phyloP scores from a whole-genome alignment of 2,113 vertebrate genomes.

The Eretmochelys imbricata region DNA sequence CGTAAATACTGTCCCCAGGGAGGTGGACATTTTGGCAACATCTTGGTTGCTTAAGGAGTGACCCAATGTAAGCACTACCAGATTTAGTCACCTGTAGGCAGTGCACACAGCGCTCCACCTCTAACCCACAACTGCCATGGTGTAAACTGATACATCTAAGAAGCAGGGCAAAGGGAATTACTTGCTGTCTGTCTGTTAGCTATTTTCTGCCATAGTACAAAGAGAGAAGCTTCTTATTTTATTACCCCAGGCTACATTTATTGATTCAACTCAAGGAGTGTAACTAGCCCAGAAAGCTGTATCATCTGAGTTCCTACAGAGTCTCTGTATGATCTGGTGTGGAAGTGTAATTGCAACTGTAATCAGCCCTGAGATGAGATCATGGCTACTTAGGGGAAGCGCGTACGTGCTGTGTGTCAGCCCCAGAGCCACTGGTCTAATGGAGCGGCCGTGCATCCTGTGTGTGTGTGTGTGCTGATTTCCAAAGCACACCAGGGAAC shows the following conservation, averaged over 20 bases:
- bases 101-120: background rate
- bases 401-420: accelerated
- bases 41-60: background rate
- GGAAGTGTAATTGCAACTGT: background rate
- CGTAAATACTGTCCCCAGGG: background rate
- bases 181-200: background rate
- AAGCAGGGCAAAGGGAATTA: background rate
- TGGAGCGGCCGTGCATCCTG: too few relatives aligned
- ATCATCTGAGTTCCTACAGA: background rate
- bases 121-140: accelerated
- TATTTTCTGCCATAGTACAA: background rate
- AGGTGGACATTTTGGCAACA: background rate
- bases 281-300: background rate
- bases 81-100: background rate
- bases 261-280: background rate
- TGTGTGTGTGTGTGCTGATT: too few relatives aligned
- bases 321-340: background rate
- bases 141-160: background rate
- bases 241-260: background rate
- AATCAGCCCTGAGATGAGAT: background rate
- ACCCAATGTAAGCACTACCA: background rate
- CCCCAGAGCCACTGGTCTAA: background rate
- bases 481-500: too few relatives aligned
- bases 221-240: background rate
- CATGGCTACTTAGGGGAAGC: background rate